Percentiles rank a stretch among this genome's conserved stretches.
Conservation (phyloP, 2,888 invertebrate genomes). For the Acrocyrtus sp. region DNA sequence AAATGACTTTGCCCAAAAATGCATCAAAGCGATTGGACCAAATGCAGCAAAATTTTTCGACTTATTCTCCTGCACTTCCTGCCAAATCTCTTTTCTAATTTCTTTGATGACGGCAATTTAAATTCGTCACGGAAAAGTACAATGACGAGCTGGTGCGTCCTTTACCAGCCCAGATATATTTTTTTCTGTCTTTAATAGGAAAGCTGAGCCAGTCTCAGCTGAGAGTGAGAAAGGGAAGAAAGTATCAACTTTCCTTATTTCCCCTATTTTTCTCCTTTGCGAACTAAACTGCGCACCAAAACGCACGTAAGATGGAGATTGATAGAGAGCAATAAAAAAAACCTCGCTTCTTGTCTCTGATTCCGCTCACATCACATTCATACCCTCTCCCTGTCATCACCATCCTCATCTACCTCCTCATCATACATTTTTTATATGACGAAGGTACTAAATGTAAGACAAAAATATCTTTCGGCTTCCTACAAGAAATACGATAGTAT, state of each 20-base stretch:
- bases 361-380: slow-evolving; percentile 5
- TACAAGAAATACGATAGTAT: neutral
- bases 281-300: slow-evolving; percentile 1
- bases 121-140: too few relatives aligned
- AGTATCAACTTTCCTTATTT: slow-evolving; percentile 40
- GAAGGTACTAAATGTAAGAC: too few relatives aligned
- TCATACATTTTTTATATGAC: too few relatives aligned
- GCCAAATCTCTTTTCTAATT: neutral
- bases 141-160: too few relatives aligned
- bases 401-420: neutral
- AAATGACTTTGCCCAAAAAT: neutral
- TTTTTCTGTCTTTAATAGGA: slow-evolving; percentile 24
- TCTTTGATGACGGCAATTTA: too few relatives aligned
- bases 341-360: slow-evolving; percentile 15
- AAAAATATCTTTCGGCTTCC: neutral
- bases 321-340: slow-evolving; percentile 21
- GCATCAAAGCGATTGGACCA: too few relatives aligned
- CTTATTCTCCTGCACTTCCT: neutral
- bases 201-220: slow-evolving; percentile 29
- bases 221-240: slow-evolving; percentile 18
- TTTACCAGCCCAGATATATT: too few relatives aligned
- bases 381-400: neutral
- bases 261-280: too few relatives aligned
- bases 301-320: neutral
- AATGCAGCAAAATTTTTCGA: neutral